A percentile compares a stretch with the other conserved stretches of the same genome.
Conservation (phyloP, 2,797 vertebrate genomes). For the Characodon lateralis region DNA sequence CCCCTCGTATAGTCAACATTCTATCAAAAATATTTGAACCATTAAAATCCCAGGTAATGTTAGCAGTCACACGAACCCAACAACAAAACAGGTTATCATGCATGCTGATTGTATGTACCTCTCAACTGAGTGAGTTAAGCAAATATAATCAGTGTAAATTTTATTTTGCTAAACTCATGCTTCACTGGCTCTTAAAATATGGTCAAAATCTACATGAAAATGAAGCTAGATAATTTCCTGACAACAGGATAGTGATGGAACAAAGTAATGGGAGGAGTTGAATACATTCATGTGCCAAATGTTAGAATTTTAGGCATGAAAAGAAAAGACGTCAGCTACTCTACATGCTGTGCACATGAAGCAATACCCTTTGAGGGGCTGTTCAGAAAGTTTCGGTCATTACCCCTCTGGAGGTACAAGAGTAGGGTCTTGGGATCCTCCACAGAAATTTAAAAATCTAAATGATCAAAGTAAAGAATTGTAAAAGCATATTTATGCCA, state of each 20-base stretch:
- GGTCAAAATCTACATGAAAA: background rate
- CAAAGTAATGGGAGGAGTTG: background rate
- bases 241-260: background rate
- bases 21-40: background rate
- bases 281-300: background rate
- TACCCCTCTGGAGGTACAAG: background rate
- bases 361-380: background rate
- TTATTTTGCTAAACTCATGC: background rate
- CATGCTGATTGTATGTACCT: background rate
- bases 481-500: background rate
- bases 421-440: background rate
- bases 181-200: background rate
- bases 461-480: background rate
- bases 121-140: background rate
- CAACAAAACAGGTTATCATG: background rate
- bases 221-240: background rate
- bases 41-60: background rate
- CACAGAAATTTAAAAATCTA: background rate
- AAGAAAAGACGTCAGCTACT: background rate
- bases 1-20: background rate
- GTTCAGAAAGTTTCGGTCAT: background rate
- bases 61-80: background rate
- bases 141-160: background rate
- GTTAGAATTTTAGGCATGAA: background rate
- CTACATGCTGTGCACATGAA: background rate